Evolutionary conservation across 2,113 vertebrate species (phyloP).

Genomic region (Deroptyus accipitrinus): DNA sequence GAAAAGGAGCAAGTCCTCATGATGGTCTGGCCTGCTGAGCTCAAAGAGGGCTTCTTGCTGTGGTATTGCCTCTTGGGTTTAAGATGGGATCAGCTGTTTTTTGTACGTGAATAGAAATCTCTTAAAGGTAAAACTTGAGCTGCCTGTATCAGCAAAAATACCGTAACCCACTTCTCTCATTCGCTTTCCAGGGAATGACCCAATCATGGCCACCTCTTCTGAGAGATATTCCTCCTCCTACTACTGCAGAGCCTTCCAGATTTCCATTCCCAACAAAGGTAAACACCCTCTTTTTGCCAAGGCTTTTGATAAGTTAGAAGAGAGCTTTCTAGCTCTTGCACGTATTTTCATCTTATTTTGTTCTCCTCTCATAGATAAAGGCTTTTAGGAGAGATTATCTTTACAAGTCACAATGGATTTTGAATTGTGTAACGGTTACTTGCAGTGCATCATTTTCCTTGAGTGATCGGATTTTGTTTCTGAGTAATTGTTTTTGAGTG

Average conservation of each 20-base stretch:
- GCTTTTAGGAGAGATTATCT: background rate
- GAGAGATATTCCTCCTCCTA: constrained; percentile 82
- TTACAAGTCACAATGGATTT: background rate
- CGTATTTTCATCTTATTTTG: background rate
- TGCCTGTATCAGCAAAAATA: background rate
- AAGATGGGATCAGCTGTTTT: too few species aligned
- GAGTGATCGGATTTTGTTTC: background rate
- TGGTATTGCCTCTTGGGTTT: too few species aligned
- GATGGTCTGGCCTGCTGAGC: too few species aligned
- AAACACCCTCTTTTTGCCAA: background rate
- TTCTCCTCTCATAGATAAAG: background rate
- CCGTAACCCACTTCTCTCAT: background rate
- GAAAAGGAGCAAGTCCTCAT: too few species aligned
- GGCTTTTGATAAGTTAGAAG: background rate
- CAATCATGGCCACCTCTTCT: constrained; percentile 91
- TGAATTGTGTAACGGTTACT: accelerated
- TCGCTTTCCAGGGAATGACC: constrained; percentile 89
- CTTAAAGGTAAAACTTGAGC: background rate
- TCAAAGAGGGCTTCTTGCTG: too few species aligned
- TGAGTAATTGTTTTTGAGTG: background rate
- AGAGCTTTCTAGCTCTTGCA: background rate
- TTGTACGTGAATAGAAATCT: too few species aligned
- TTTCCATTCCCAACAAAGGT: constrained; percentile 85
- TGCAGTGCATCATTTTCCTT: background rate
- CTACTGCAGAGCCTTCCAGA: constrained; percentile 79